phyloP scores from a whole-genome alignment of 2,888 invertebrate genomes.

The Drosophila helvetica region DNA sequence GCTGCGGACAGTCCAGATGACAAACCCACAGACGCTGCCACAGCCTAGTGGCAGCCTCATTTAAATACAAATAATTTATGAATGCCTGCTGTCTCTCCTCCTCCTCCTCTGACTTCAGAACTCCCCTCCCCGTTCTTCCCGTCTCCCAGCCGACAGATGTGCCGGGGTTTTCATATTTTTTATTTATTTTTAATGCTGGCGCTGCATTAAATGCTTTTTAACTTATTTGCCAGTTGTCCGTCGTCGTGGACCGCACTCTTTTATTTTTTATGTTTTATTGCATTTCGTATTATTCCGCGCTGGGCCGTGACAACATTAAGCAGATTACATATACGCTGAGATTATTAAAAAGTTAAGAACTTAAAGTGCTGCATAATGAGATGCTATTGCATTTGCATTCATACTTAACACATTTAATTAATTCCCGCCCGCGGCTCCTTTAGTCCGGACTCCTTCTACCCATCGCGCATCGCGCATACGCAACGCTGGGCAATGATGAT shows the following conservation, averaged over 20 bases:
- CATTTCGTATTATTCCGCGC: conserved; percentile 29
- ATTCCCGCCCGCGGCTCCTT: conserved; percentile 33
- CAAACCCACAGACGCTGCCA: conserved; percentile 43
- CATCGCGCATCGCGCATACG: conserved; percentile 45
- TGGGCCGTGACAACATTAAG: conserved; percentile 41
- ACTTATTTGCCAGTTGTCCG: conserved; percentile 38
- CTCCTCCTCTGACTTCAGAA: background rate
- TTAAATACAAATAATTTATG: conserved; percentile 55
- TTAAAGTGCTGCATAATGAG: conserved; percentile 63
- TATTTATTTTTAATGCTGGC: conserved; percentile 52
- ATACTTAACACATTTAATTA: conserved; percentile 67
- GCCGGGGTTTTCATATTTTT: conserved; percentile 47
- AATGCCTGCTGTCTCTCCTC: conserved; percentile 37
- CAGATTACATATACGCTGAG: conserved; percentile 39
- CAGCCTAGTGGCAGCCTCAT: conserved; percentile 46
- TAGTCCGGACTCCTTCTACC: background rate
- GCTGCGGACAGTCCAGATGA: conserved; percentile 31
- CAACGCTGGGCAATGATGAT: conserved; percentile 32
- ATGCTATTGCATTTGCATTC: conserved; percentile 69
- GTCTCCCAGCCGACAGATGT: conserved; percentile 24
- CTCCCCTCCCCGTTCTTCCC: background rate
- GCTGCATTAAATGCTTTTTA: conserved; percentile 47
- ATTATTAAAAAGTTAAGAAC: conserved; percentile 74
- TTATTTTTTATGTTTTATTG: conserved; percentile 12
- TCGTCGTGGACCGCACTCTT: conserved; percentile 7